Evolutionary conservation across 2,888 invertebrate species (phyloP).

Genomic region (Caenorhabditis sinica): DNA sequence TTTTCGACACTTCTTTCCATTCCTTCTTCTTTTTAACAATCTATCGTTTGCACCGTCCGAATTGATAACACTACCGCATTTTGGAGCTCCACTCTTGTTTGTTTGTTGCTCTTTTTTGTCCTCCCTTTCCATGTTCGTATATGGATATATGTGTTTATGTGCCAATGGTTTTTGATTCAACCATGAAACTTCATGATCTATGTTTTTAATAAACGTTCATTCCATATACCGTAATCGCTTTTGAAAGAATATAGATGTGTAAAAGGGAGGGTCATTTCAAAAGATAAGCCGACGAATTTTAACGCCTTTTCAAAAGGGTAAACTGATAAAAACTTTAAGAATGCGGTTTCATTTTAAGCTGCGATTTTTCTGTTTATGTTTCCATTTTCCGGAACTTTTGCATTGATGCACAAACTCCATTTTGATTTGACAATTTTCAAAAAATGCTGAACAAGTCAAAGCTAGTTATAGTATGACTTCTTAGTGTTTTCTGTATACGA

Average conservation of each 20-base stretch:
- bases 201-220: not conserved
- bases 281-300: slow-evolving; percentile 46
- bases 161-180: slow-evolving; percentile 19
- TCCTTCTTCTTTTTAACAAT: slow-evolving; percentile 20
- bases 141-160: not conserved
- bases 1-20: slow-evolving; percentile 39
- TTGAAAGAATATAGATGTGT: not conserved
- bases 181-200: not conserved
- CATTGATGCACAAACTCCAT: not conserved
- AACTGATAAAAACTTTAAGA: slow-evolving; percentile 33
- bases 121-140: not conserved
- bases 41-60: slow-evolving; percentile 52
- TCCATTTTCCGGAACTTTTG: not conserved
- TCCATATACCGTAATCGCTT: not conserved
- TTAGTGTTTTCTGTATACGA: not conserved
- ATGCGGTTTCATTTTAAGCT: slow-evolving; percentile 2
- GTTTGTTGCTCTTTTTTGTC: slow-evolving; percentile 35
- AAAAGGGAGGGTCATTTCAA: slow-evolving; percentile 3
- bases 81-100: slow-evolving; percentile 57
- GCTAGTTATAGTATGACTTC: too few relatives aligned
- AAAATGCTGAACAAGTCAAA: too few relatives aligned
- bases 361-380: not conserved
- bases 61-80: slow-evolving; percentile 63
- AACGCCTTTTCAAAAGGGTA: slow-evolving; percentile 48
- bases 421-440: not conserved